Base-by-base conservation (phyloP, 2,113 vertebrate genomes). In the Eulacestoma nigropectus region DNA sequence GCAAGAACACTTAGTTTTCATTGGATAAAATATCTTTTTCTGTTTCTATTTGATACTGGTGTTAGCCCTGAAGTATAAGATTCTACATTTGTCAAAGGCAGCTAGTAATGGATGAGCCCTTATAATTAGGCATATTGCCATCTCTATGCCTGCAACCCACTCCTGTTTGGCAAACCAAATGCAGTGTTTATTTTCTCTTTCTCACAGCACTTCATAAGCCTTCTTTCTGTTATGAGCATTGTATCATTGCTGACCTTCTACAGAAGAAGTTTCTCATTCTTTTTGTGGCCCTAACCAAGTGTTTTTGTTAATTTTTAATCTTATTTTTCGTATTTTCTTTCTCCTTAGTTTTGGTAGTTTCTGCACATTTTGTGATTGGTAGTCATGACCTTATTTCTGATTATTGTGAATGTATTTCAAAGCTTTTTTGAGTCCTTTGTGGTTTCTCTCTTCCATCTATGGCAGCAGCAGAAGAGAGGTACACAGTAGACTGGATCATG, bases 351-450 rank as follows among this genome's bases (percentile, higher is more conserved):
- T 92, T 96, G 75, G 37, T n/a, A 84, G 55, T 30, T 42, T 96
- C 49, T 65, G 25, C 21, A 89, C n/a, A 74, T 89, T 95, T 90
- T 95, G 39, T 69, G 76, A 52, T 69, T 83, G 11, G 13, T 30
- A 89, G 72, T 93, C 59, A 8, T 65, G 59, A 21, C 83, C 14
- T 64, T 22, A 93, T 96, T 96, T 76, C 85, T 96, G 20, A 29
- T 94, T 30, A 35, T 84, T 96, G 76, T 92, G 83, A 87, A 85
- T 47, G 13, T 77, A 32, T 85, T n/a, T 83, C 56, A 93, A 92
- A 5, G 7, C 47, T 88, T 47, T 84, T 91, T 82, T 78, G 55
- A 93, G 70, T 90, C 39, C 55, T 96, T 95, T 86, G 39, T 96
- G 68, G 30, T 84, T 84, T 92, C 16, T 13, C 47, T 67, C 25